Evolutionary conservation across 2,797 vertebrate species (phyloP), one percentile per base, ranked within the genome.

Genomic region (Pseudomugil tenellus): DNA sequence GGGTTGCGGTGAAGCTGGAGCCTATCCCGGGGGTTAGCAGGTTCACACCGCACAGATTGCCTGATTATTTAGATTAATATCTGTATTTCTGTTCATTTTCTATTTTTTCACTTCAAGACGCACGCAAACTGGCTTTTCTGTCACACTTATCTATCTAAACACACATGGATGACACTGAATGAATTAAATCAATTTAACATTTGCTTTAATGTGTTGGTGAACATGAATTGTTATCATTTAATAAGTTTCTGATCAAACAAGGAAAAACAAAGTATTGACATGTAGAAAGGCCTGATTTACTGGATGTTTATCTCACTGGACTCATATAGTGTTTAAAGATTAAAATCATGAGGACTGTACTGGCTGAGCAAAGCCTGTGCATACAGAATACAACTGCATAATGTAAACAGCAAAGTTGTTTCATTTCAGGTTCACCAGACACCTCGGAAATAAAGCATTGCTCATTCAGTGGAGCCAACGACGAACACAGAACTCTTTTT

Each of bases 331-430:
- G 28, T 34, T 63, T 32, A 13, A 58, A 55, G 19, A 17, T 21
- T 34, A 21, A 58, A 51, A 28, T 41, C 32, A 54, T 39, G 26
- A 39, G 19, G 7, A 13, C n/a, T 32, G 69, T 51, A n/a, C 19
- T 3, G n/a, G 34, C 29, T n/a, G 70, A 81, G 37, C 21, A 51
- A 37, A 35, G 29, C 32, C 62, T 54, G 65, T 79, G 80, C 76
- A 74, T 58, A 74, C 34, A 77, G 67, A 48, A 63, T 41, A 17
- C 41, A 71, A 26, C 67, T 69, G 77, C 57, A 72, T 68, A 52
- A 68, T 32, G 25, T 5, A 25, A 63, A 63, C 26, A 35, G 8
- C 13, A 35, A 19, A 43, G 41, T n/a, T 43, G 17, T n/a, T 43
- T 39, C 37, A 17, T 39, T 54, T 52, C 49, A 31, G 58, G 58